Conservation (phyloP, 64 coral and sea anemone genomes). For the Astreopora myriophthalma region DNA sequence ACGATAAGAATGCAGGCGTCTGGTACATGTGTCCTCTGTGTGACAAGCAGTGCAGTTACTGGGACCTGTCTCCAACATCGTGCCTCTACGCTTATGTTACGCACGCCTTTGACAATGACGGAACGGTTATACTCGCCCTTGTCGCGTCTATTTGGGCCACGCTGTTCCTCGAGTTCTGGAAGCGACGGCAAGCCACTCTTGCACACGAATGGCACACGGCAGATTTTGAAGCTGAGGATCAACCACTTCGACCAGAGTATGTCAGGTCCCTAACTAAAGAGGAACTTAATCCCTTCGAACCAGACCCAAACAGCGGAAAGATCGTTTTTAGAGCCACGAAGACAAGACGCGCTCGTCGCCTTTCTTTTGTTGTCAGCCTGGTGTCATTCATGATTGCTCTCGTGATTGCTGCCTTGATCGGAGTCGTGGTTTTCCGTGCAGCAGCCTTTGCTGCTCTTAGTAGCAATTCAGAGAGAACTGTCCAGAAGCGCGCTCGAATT, state of each 20-base stretch:
- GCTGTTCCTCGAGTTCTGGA: constrained; percentile 74
- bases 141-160: constrained; percentile 80
- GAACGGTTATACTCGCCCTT: constrained; percentile 67
- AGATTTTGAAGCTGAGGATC: constrained; percentile 57
- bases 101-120: constrained; percentile 69
- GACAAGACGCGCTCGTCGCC: constrained; percentile 30
- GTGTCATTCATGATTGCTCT: constrained; percentile 61
- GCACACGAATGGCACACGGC: constrained; percentile 65
- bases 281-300: constrained; percentile 30
- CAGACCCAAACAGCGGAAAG: constrained; percentile 69
- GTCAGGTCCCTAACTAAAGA: constrained; percentile 34
- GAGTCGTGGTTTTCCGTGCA: constrained; percentile 68
- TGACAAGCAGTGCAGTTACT: constrained; percentile 72
- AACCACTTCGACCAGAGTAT: constrained; percentile 69
- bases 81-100: constrained; percentile 61
- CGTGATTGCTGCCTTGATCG: constrained; percentile 62
- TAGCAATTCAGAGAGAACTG: background rate
- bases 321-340: constrained; percentile 49
- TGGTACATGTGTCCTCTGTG: constrained; percentile 84
- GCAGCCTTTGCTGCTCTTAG: constrained; percentile 48
- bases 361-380: constrained; percentile 14
- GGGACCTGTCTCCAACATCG: constrained; percentile 49
- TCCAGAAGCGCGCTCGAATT: constrained; percentile 63
- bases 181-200: constrained; percentile 55
- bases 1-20: constrained; percentile 37